Evolutionary conservation across 1,140 invertebrate genomes (phyloP), one percentile per base, ranked within the genome.

Genomic region (Matsumurasca onukii): DNA sequence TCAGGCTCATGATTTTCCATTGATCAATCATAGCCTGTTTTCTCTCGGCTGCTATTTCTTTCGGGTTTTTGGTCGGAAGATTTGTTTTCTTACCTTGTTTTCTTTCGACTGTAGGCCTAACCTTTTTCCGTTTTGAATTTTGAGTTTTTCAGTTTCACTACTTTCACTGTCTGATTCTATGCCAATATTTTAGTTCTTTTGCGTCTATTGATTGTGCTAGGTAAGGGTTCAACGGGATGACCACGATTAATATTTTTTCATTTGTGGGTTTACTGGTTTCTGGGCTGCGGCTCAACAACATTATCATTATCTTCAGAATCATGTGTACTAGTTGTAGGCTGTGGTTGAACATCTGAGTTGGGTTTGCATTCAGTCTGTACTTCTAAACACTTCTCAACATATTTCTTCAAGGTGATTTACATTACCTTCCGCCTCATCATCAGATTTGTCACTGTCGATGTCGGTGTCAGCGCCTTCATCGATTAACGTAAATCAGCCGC

Each of bases 371-470:
- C n/a, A n/a, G n/a, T n/a, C n/a, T n/a, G n/a, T n/a, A n/a, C n/a
- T 61, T 27, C 22, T 27, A 61, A 27, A 27, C 29, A 27, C 57
- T 61, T 27, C 25, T 20, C n/a, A 61, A 27, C n/a, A 61, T 61
- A 27, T 27, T 27, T 22, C 57, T 3, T 15, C 57, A 15, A 61
- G 57, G 31, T 61, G 57, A 27, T 61, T 61, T 17, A 61, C 1
- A 27, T 61, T 31, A 27, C n/a, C 57, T 61, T 61, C 57, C n/a
- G n/a, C n/a, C 57, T 61, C 57, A 61, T 61, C 57, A 61, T 61
- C 57, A 24, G 57, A 61, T 61, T 61, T 20, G 57, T 61, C 57
- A 61, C 57, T 61, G 57, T 61, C 57, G 17, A 45, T 17, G 34
- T 45, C 34, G 9, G 34, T 45, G 34, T 45, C 34, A 9, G 9